Percentiles rank a stretch among this genome's conserved stretches.
phyloP scores from a whole-genome alignment of 2,888 invertebrate genomes.

The Hybos culiciformis region DNA sequence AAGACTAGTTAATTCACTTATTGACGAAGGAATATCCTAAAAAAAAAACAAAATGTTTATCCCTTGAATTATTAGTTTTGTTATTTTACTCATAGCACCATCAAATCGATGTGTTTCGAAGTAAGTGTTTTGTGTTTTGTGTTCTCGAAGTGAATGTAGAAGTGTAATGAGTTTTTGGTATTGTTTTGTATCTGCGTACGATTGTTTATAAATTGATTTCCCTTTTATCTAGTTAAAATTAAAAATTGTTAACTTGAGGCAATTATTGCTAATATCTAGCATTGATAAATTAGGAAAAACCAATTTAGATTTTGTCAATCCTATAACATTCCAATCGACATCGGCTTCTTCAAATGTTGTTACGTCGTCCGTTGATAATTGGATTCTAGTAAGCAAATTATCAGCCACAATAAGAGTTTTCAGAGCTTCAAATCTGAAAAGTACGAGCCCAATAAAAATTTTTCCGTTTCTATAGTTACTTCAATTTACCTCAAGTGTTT shows the following conservation, averaged over 20 bases:
- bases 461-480: neutral
- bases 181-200: too few species aligned
- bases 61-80: too few species aligned
- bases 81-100: too few species aligned
- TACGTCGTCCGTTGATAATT: slow-evolving; percentile 67
- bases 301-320: slow-evolving; percentile 49
- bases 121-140: too few species aligned
- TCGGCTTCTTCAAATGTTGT: slow-evolving; percentile 47
- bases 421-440: slow-evolving; percentile 26
- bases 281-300: slow-evolving; percentile 90
- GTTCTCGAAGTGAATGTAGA: too few species aligned
- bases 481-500: slow-evolving; percentile 61
- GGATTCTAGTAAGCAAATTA: slow-evolving; percentile 69
- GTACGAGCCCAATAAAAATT: neutral
- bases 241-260: slow-evolving; percentile 43
- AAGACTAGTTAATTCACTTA: slow-evolving; percentile 73
- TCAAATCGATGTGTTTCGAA: too few species aligned
- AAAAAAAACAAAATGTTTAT: slow-evolving; percentile 16
- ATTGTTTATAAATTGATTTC: too few species aligned
- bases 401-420: slow-evolving; percentile 56
- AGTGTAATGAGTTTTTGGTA: too few species aligned
- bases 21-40: slow-evolving; percentile 60
- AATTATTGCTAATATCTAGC: slow-evolving; percentile 87
- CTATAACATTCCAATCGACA: slow-evolving; percentile 45
- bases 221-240: too few species aligned